Evolutionary conservation across 2,888 invertebrate genomes (phyloP), one percentile per base, ranked within the genome.

Genomic region (Papilio protenor): DNA sequence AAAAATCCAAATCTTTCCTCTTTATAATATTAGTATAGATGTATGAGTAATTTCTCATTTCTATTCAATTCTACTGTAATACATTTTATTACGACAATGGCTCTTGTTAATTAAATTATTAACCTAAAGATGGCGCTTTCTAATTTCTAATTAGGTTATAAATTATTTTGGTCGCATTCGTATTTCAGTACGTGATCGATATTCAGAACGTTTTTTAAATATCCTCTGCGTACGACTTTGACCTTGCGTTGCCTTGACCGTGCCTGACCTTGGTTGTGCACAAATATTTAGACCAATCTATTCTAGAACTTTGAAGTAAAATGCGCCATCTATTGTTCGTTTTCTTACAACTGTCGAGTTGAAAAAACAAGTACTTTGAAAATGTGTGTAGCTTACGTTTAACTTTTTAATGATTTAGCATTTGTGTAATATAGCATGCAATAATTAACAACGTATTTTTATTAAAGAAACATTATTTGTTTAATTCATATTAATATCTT

Each of bases 191-290:
- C 8, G 16, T 1, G 70, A 52, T 72, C 61, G 49, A 72, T 72
- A 52, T 6, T 10, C n/a, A 57, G 21, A 61, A 23, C 12, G 0
- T 21, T 18, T 66, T 66, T 18, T 45, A 55, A 73, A 73, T 73
- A 73, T 33, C 52, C 55, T 23, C 49, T 16, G 71, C 33, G 71
- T 18, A 64, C 73, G 73, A 40, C 66, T 4, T 77, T 73, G 64
- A 73, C 73, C 77, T 77, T 73, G 73, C 64, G 40, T 52, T 57
- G 66, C 77, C 77, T 77, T 77, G 77, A 77, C 77, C 77, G 64
- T 27, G 75, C 40, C 57, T 21, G 76, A 79, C 76, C 55, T 40
- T 70, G 76, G 49, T 55, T 57, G 12, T 33, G 69, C 49, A 79
- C 76, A 73, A 52, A 78, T 74, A 79, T 78, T 79, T 74, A 75